Evolutionary conservation across 2,797 vertebrate species (phyloP).

Genomic region (Lateolabrax maculatus): DNA sequence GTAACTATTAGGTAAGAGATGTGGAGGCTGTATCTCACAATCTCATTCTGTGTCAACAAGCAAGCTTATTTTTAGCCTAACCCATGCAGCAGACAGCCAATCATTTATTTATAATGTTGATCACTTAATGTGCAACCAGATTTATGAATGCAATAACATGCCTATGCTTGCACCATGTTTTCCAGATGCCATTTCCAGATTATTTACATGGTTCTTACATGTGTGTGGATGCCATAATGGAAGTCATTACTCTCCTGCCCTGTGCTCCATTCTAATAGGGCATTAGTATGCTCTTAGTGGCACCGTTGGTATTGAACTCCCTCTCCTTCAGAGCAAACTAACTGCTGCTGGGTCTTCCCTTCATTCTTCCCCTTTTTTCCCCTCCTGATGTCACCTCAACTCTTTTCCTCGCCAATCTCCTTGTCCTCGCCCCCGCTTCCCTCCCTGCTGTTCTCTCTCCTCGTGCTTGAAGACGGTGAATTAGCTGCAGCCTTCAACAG

Average conservation of each 20-base stretch:
- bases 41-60: slow-evolving; percentile 20
- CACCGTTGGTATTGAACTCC: slow-evolving; percentile 42
- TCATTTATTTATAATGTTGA: slow-evolving; percentile 54
- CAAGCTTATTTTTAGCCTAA: slow-evolving; percentile 16
- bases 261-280: slow-evolving; percentile 48
- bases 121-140: slow-evolving; percentile 54
- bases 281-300: slow-evolving; percentile 70
- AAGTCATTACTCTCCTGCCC: slow-evolving; percentile 65
- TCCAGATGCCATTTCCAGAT: slow-evolving; percentile 32
- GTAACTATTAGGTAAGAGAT: not conserved
- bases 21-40: not conserved
- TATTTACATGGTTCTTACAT: slow-evolving; percentile 52
- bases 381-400: slow-evolving; percentile 42
- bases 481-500: slow-evolving; percentile 74
- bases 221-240: slow-evolving; percentile 60
- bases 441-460: slow-evolving; percentile 29
- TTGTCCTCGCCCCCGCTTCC: not conserved
- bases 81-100: not conserved
- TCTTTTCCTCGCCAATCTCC: slow-evolving; percentile 38
- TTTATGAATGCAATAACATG: slow-evolving; percentile 63
- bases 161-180: slow-evolving; percentile 28
- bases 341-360: slow-evolving; percentile 42
- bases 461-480: slow-evolving; percentile 66
- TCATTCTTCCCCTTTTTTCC: not conserved
- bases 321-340: slow-evolving; percentile 22